phyloP scores from a whole-genome alignment of 2,888 invertebrate species.

The Torymus auratus region DNA sequence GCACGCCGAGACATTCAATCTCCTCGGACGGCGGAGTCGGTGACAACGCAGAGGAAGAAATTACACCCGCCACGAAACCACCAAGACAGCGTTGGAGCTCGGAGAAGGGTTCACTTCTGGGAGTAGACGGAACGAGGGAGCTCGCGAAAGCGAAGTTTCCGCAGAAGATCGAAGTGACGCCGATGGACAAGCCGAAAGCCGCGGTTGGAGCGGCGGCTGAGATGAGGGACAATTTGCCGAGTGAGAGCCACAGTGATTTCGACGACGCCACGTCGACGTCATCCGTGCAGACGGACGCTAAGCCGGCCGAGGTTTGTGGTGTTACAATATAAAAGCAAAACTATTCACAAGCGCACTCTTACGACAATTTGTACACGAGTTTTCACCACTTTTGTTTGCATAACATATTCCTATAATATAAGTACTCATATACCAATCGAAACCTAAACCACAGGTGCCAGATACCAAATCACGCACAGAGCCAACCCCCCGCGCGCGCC shows the following conservation, averaged over 20 bases:
- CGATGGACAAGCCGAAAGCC: constrained; percentile 41
- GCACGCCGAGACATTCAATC: constrained; percentile 47
- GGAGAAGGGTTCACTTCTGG: constrained; percentile 20
- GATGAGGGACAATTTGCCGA: not conserved
- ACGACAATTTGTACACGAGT: too few relatives aligned
- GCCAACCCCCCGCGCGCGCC: not conserved
- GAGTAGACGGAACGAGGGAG: constrained; percentile 10
- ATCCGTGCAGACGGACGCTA: too few relatives aligned
- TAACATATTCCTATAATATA: too few relatives aligned
- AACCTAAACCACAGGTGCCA: constrained; percentile 9
- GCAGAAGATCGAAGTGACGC: constrained; percentile 34
- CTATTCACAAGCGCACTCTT: too few relatives aligned
- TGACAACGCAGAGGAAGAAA: not conserved
- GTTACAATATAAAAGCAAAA: too few relatives aligned
- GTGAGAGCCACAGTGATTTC: not conserved
- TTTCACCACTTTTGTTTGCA: too few relatives aligned
- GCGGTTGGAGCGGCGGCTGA: too few relatives aligned
- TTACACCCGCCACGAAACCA: not conserved
- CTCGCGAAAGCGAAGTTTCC: constrained; percentile 9
- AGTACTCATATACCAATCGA: too few relatives aligned
- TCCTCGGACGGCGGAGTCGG: constrained; percentile 37
- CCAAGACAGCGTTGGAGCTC: constrained; percentile 51
- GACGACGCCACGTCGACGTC: too few relatives aligned
- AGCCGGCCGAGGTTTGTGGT: too few relatives aligned
- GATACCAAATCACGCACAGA: constrained; percentile 9